Conservation (phyloP, 1,140 invertebrate species). For the Conus betulinus region DNA sequence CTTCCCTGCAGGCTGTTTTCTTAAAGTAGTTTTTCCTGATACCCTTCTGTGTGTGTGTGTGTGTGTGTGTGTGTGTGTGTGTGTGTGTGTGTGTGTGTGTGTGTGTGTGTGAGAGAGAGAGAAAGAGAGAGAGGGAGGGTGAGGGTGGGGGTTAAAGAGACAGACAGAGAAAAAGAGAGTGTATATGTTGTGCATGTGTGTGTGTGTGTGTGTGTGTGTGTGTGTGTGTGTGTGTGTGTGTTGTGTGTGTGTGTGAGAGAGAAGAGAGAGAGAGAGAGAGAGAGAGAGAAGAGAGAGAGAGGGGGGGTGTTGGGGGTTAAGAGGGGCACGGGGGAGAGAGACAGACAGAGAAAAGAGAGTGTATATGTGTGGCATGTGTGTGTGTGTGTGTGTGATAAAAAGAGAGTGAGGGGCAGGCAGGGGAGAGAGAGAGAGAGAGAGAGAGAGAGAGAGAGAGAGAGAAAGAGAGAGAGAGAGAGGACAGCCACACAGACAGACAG, state of each 20-base stretch:
- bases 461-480: neutral
- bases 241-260: neutral
- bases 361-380: no score
- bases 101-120: neutral
- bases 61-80: no score
- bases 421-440: neutral
- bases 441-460: constrained; percentile 12
- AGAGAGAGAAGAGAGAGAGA: neutral
- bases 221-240: no score
- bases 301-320: no score
- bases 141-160: neutral
- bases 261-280: neutral
- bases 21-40: no score
- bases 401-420: neutral
- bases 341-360: neutral
- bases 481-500: neutral
- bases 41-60: no score
- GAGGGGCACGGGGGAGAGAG: neutral
- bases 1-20: no score
- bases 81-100: no score
- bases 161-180: no score
- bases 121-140: neutral
- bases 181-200: no score
- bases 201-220: no score
- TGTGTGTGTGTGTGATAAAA: neutral